Base-by-base conservation (phyloP, 2,797 vertebrate species). In the Melanotaenia nigrans region DNA sequence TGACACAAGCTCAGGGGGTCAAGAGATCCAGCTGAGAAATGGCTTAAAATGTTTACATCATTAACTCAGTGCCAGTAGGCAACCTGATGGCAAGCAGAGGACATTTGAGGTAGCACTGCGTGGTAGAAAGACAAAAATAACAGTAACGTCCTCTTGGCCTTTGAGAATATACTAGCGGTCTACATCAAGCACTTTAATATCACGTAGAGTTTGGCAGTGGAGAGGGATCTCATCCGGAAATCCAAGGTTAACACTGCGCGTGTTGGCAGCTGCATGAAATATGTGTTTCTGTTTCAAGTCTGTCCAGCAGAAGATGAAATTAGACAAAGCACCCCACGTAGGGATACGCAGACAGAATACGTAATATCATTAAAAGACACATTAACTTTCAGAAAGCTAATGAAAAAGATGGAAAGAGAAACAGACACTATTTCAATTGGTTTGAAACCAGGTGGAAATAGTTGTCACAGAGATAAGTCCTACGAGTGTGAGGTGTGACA, bases 401-500 rank as follows among this genome's bases (percentile, higher is more conserved):
- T 90, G 75, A 83, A 80, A 81, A 75, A 74, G 65, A 76, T 65
- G 71, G 65, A 82, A 71, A 83, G 40, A 45, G 5, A 18, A 40
- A 61, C 58, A 63, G 61, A 75, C 76, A 75, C 73, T 10, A 45
- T 71, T 88, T 79, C 80, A 79, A 83, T 79, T 76, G 73, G 75
- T 68, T 63, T 57, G 71, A 71, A 68, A 62, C 53, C 7, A 25
- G 82, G 76, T 25, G 33, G 85, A 79, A 75, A 85, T 74, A 75
- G 91, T 94, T 93, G 92, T 89, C 85, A 90, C 61, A 90, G 91
- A 91, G 91, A 92, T 90, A 77, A 85, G 77, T 88, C 85, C 67
- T 86, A 71, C 14, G 77, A 76, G 75, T 72, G 51, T 63, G 81
- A 92, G 90, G 85, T 90, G 85, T 89, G 90, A 92, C 61, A 73